Evolutionary conservation across 2,797 vertebrate genomes (phyloP), one percentile per base, ranked within the genome.

Genomic region (Gobio occitaniae): DNA sequence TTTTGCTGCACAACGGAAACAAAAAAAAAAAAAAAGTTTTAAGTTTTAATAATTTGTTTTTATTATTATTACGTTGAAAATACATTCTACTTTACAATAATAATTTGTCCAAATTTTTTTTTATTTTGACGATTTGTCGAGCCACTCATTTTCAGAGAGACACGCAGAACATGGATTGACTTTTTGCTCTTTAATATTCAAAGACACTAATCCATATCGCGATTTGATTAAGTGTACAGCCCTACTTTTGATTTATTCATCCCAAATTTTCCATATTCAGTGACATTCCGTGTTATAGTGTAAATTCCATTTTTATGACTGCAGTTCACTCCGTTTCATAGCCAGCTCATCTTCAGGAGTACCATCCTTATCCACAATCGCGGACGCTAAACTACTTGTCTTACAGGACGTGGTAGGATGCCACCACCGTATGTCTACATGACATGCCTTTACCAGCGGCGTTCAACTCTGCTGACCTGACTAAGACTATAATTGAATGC

Each of bases 401-500:
- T 50, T 79, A 63, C 52, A 78, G 47, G 50, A 78, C 41, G 54
- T 65, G 44, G 17, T 78, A 25, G 76, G 68, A 92, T 88, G 90
- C 88, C 79, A 82, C 90, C 89, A 88, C 91, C 87, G 87, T 92
- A 91, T 91, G 89, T 86, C 91, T 90, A 66, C 88, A 87, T 92
- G 93, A 94, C 93, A 92, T 84, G 86, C 61, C 91, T 91, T 88
- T 91, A 92, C 92, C 91, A 93, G 91, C 90, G 91, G 86, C 85
- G 82, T 86, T 90, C 90, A 2, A 79, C 89, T 80, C 52, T 48
- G 72, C 74, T 88, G 86, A 85, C 77, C 72, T 69, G 65, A 66
- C 63, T 80, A 90, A 83, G 77, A 88, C 81, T 81, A 89, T 93
- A 93, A 93, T 92, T 92, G 91, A 92, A 93, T 92, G 90, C 89